phyloP scores from a whole-genome alignment of 2,113 vertebrate species.

The Pterocles orientalis region DNA sequence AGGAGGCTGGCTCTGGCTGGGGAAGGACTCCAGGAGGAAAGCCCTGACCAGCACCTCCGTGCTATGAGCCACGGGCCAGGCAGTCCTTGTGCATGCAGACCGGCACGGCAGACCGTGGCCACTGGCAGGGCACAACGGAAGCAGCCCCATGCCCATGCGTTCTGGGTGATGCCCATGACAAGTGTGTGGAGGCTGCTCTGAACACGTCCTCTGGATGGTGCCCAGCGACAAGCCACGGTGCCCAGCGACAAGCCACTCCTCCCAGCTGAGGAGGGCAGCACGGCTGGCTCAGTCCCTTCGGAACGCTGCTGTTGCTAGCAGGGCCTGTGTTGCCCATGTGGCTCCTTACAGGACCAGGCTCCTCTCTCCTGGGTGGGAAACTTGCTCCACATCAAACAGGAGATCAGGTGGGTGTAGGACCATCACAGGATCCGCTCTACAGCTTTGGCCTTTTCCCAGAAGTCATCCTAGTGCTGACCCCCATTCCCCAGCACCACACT shows the following conservation, averaged over 20 bases:
- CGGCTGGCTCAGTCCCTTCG: not conserved
- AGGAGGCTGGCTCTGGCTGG: not conserved
- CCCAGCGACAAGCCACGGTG: not conserved
- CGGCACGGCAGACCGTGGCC: not conserved
- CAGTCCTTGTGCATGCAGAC: not conserved
- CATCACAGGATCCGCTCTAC: not conserved
- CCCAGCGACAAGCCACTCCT: not conserved
- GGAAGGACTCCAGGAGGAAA: not conserved
- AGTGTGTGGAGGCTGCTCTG: not conserved
- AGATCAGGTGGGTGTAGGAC: not conserved
- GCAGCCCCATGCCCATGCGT: accelerated
- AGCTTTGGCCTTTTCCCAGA: not conserved
- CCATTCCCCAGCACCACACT: not conserved
- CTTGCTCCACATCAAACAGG: not conserved
- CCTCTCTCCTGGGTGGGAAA: not conserved
- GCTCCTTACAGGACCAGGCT: not conserved
- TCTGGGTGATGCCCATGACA: not conserved
- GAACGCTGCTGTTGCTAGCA: not conserved
- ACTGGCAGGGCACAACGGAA: accelerated
- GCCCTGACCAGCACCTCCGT: accelerated
- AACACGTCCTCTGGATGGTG: not conserved
- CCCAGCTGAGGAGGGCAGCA: not conserved
- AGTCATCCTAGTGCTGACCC: not conserved
- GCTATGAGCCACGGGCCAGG: accelerated
- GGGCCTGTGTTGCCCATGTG: not conserved